A percentile compares a stretch with the other conserved stretches of the same genome.
phyloP scores from a whole-genome alignment of 2,113 vertebrate species.

The Rhinogobius similis region DNA sequence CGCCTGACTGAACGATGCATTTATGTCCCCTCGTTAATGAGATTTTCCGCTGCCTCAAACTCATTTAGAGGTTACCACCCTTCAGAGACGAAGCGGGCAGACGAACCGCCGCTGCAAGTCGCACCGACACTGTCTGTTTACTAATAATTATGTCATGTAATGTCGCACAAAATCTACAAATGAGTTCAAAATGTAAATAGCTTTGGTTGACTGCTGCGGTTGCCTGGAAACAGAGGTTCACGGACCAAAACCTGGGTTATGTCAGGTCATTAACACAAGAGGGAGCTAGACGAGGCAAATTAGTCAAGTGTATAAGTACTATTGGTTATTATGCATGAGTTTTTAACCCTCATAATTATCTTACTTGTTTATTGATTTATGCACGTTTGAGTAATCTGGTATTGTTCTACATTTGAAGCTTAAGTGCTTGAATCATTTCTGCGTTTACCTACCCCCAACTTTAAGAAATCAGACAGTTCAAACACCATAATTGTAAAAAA shows the following conservation, averaged over 20 bases:
- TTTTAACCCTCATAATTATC: too few relatives aligned
- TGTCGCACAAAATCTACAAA: background rate
- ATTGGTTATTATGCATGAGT: too few relatives aligned
- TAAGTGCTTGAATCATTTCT: too few relatives aligned
- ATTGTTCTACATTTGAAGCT: too few relatives aligned
- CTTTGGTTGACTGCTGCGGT: background rate
- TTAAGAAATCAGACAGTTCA: too few relatives aligned
- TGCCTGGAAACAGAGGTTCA: constrained; percentile 3
- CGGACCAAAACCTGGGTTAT: background rate
- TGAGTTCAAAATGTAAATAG: background rate
- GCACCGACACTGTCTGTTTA: background rate
- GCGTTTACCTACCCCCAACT: too few relatives aligned
- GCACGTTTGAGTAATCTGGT: too few relatives aligned
- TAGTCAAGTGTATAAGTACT: too few relatives aligned
- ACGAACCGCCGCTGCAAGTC: background rate
- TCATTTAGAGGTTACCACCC: constrained; percentile 54
- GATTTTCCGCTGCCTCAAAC: constrained; percentile 49
- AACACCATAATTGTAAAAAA: too few relatives aligned
- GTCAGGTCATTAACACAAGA: background rate
- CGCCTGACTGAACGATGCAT: constrained; percentile 47
- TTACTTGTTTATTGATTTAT: too few relatives aligned
- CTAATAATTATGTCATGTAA: constrained; percentile 3
- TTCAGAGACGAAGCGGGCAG: constrained; percentile 19
- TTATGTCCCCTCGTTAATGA: constrained; percentile 61
- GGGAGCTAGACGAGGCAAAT: background rate